phyloP scores from a whole-genome alignment of 2,888 invertebrate genomes.

The Napeogenes inachia region DNA sequence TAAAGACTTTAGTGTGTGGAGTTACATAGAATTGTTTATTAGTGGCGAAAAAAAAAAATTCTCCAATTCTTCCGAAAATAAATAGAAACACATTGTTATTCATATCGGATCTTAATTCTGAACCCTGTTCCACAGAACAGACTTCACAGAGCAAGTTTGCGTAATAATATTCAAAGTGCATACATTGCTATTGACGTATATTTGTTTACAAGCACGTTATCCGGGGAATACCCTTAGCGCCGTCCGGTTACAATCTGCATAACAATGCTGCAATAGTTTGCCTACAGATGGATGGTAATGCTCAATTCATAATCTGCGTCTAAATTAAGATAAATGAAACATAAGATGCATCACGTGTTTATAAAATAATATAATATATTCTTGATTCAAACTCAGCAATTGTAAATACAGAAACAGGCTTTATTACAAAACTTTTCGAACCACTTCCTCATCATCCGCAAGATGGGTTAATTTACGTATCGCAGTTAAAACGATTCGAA shows the following conservation, averaged over 20 bases:
- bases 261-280: conserved; percentile 65
- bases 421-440: no score
- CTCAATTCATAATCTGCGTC: conserved; percentile 69
- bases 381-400: no score
- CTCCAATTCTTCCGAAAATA: no score
- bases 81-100: not conserved
- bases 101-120: conserved; percentile 1
- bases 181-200: conserved; percentile 24
- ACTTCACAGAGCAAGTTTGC: conserved; percentile 6
- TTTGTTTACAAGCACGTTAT: conserved; percentile 62
- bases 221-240: conserved; percentile 46
- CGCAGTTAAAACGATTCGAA: no score
- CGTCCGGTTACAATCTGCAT: conserved; percentile 74
- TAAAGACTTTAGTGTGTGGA: no score
- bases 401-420: no score
- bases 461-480: no score
- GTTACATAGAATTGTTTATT: no score
- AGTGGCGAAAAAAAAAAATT: no score
- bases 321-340: not conserved
- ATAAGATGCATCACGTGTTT: not conserved
- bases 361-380: no score
- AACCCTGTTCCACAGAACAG: conserved; percentile 4
- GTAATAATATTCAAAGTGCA: conserved; percentile 17
- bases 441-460: no score
- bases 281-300: conserved; percentile 72